A percentile compares a stretch with the other conserved stretches of the same genome.
Conservation (phyloP, 2,113 vertebrate genomes). For the Polypterus bichir region DNA sequence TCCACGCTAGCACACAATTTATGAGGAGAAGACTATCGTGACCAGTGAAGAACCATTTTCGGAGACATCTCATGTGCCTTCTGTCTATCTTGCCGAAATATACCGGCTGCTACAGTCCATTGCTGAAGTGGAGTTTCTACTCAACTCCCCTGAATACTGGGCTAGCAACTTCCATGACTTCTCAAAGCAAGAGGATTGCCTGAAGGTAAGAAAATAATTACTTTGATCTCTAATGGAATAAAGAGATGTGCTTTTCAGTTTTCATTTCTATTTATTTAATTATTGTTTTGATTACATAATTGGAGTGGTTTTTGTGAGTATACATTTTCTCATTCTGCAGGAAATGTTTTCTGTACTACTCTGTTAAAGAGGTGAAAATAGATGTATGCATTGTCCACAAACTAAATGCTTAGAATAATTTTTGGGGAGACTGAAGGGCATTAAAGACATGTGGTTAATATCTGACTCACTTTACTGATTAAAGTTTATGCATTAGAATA, state of each 20-base stretch:
- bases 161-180: constrained; percentile 72
- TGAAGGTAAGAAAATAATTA: constrained; percentile 63
- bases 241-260: not conserved
- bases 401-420: too few species aligned
- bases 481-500: too few species aligned
- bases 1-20: constrained; percentile 60
- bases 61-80: constrained; percentile 67
- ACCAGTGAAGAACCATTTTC: constrained; percentile 48
- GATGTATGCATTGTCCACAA: constrained; percentile 19
- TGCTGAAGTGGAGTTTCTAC: constrained; percentile 70
- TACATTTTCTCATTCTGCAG: too few species aligned
- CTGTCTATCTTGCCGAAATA: constrained; percentile 69
- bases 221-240: not conserved
- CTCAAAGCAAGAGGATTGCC: constrained; percentile 73
- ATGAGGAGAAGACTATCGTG: constrained; percentile 43
- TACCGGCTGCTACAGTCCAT: constrained; percentile 64
- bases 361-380: not conserved
- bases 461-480: too few species aligned
- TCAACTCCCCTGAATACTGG: constrained; percentile 76
- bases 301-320: too few species aligned
- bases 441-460: too few species aligned
- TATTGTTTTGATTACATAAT: too few species aligned
- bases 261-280: too few species aligned
- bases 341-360: constrained; percentile 1
- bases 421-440: too few species aligned